Conservation (phyloP, 2,797 vertebrate genomes). For the Pseudochirops cupreus region DNA sequence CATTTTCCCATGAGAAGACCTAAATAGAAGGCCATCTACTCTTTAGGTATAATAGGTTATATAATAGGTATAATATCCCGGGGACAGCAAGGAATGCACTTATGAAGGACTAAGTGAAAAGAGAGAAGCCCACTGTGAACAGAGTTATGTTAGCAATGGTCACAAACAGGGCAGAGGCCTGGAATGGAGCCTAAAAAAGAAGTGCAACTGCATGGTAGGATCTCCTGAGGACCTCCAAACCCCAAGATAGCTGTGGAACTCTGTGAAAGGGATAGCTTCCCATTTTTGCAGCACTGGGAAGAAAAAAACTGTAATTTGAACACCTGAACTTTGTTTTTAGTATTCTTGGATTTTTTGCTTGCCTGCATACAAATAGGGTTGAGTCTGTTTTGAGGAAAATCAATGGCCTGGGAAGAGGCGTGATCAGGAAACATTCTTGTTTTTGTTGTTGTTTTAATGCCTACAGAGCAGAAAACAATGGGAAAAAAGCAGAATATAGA, state of each 20-base stretch:
- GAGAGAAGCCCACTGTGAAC: neutral
- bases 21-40: neutral
- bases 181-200: neutral
- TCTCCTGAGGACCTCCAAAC: neutral
- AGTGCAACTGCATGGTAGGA: neutral
- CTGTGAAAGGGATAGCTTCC: neutral
- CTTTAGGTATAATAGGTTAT: neutral
- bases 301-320: neutral
- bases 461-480: neutral
- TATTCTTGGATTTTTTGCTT: neutral
- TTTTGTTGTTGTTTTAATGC: neutral
- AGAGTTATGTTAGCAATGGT: neutral
- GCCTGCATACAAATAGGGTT: neutral
- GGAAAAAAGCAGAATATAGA: neutral
- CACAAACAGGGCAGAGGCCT: neutral
- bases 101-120: neutral
- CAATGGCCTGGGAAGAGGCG: neutral
- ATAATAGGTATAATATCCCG: neutral
- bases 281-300: neutral
- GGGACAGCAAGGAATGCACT: neutral
- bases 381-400: neutral
- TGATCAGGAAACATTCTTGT: neutral
- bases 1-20: neutral
- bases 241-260: neutral
- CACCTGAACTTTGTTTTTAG: neutral